Conservation (phyloP, 2,113 vertebrate genomes). For the Chlamydotis undulata region DNA sequence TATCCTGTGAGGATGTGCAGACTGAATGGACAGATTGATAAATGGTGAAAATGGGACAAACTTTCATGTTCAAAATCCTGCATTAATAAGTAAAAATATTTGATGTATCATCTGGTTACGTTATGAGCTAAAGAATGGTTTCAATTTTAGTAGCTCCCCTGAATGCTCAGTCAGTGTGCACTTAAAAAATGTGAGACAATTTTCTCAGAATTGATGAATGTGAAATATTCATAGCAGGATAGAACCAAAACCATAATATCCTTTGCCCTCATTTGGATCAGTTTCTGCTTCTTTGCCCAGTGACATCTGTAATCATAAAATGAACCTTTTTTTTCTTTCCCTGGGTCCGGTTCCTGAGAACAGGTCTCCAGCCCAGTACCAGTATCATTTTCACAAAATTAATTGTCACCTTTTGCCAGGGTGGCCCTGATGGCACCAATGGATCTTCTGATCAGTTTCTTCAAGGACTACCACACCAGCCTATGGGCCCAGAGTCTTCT, state of each 20-base stretch:
- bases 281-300: neutral
- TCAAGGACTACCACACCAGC: fast-evolving
- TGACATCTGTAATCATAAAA: neutral
- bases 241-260: neutral
- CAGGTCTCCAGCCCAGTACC: neutral
- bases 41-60: neutral
- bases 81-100: slow-evolving; percentile 28
- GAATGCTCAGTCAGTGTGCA: neutral
- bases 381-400: neutral
- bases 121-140: neutral
- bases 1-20: neutral
- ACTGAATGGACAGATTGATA: neutral
- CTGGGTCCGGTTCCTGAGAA: neutral
- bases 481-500: neutral
- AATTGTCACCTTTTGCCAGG: neutral
- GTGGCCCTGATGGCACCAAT: neutral
- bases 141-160: slow-evolving; percentile 32
- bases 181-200: neutral
- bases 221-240: neutral
- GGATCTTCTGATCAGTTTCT: neutral
- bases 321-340: neutral
- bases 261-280: neutral
- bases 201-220: slow-evolving; percentile 5
- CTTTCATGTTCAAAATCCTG: slow-evolving; percentile 14
- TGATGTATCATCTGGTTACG: neutral